phyloP scores from a whole-genome alignment of 2,113 vertebrate genomes.

The Erythrocercus mccallii region DNA sequence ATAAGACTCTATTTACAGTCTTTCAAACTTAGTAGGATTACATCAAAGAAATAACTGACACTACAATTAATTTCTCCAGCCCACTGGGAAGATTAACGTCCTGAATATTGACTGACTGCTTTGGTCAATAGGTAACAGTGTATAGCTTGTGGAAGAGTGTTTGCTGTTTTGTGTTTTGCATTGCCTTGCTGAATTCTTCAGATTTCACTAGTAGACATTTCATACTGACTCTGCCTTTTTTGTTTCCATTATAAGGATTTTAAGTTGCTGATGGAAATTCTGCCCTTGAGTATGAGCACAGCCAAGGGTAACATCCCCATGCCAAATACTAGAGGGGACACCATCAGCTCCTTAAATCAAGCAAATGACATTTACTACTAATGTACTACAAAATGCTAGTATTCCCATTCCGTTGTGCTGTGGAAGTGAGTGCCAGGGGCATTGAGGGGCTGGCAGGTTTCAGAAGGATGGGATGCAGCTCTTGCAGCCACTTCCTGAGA shows the following conservation, averaged over 20 bases:
- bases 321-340: not conserved
- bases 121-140: not conserved
- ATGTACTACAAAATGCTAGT: not conserved
- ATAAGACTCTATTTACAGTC: not conserved
- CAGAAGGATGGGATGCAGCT: not conserved
- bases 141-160: not conserved
- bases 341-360: not conserved
- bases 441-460: not conserved
- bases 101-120: not conserved
- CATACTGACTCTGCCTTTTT: not conserved
- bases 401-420: not conserved
- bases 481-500: not conserved
- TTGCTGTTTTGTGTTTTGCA: not conserved
- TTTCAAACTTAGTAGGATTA: not conserved
- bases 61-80: not conserved
- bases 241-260: not conserved
- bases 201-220: not conserved
- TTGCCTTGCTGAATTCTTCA: not conserved
- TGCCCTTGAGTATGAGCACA: not conserved
- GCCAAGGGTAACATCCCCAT: conserved; percentile 33
- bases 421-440: not conserved
- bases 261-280: conserved; percentile 30
- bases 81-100: not conserved
- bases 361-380: not conserved
- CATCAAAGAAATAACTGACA: not conserved